Evolutionary conservation across 1,140 invertebrate genomes (phyloP), one percentile per base, ranked within the genome.

Genomic region (Drosophila prosaltans): DNA sequence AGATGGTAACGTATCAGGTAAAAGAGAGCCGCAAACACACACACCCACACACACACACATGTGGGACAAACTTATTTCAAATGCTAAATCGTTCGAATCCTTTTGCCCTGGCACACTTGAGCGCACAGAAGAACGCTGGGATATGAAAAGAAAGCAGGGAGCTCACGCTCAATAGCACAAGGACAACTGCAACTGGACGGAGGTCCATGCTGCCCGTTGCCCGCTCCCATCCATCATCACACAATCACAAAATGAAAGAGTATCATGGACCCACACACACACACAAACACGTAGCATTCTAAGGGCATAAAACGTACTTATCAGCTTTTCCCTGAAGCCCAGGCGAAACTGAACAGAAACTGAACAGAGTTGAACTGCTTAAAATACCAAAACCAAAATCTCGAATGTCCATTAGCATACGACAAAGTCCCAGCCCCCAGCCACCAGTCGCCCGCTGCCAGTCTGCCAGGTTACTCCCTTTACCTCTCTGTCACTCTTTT

Each of bases 321-420:
- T 90, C 85, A 80, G 85, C 81, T 90, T 90, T 81, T 72, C 75
- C 75, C 82, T 64, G 77, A 59, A 74, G 79, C 82, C 78, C 69
- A 64, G 45, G 65, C 69, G 48, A 68, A 73, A 71, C 79, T 67
- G 64, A 62, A 86, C 79, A 70, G 64, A 62, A 86, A 72, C 82
- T 70, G 36, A 69, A 72, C 39, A 36, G 57, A 62, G 55, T 71
- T 72, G 81, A 89, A 84, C 85, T 79, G 85, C 85, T 90, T 89
- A 90, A 84, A 85, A 90, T 90, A 90, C 86, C 86, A 86, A 80
- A 86, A 86, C 83, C 83, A 83, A 89, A 90, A 90, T 90, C 86
- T 90, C 85, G 79, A 90, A 90, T 90, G 85, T 90, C 85, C 85
- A 90, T 90, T 90, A 90, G 86, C 86, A 90, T 90, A 90, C 85